These are phyloP conservation scores for Athalia rosae DNA, from an alignment of 2,888 invertebrate genomes.

Conservation along the genomic window DNA sequence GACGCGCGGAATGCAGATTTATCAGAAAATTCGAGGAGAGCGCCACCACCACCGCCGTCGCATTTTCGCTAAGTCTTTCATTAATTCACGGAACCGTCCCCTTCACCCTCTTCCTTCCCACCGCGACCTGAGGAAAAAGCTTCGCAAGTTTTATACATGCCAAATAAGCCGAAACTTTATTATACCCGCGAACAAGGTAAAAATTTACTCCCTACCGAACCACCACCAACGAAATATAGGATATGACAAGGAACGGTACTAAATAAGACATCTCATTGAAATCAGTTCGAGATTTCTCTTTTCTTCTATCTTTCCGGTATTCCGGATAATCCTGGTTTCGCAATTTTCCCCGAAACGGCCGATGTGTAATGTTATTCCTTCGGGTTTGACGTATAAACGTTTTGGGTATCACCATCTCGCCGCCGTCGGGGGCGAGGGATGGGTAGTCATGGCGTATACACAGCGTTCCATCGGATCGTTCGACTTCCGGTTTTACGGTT, in stretches of 20 bases:
- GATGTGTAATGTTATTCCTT: background rate
- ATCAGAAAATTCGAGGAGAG: conserved; percentile 1
- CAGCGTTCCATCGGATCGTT: conserved; percentile 28
- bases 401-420: conserved; percentile 8
- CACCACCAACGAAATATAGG: background rate
- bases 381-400: background rate
- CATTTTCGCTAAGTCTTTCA: conserved; percentile 17
- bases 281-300: no score
- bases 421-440: conserved; percentile 3
- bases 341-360: background rate
- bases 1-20: conserved; percentile 6
- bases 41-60: background rate
- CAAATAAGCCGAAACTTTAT: background rate
- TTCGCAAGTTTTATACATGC: background rate
- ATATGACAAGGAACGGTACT: background rate
- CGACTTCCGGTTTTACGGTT: conserved; percentile 33
- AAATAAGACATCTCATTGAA: no score
- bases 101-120: no score
- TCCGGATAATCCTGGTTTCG: background rate
- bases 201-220: background rate
- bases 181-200: background rate
- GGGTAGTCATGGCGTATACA: background rate
- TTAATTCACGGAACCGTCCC: background rate
- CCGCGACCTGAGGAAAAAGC: background rate
- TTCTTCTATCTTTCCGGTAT: background rate